Evolutionary conservation across 2,888 invertebrate species (phyloP).

Genomic region (Dicranocentrus wangi): DNA sequence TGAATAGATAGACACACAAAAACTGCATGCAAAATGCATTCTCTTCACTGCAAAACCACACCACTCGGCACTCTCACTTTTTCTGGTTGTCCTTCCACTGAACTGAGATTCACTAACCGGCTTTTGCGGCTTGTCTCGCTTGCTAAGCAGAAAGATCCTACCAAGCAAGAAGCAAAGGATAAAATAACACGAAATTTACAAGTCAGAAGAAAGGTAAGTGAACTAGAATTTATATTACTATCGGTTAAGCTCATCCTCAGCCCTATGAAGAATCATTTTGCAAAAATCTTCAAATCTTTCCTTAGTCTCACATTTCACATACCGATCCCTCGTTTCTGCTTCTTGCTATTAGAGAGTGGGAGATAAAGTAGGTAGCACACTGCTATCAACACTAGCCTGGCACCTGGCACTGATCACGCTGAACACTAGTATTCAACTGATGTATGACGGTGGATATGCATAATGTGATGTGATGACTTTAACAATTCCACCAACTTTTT

Average conservation of each 20-base stretch:
- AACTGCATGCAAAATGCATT: too few relatives aligned
- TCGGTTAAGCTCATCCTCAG: background rate
- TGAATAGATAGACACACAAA: too few relatives aligned
- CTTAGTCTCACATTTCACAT: constrained; percentile 42
- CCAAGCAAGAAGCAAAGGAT: constrained; percentile 9
- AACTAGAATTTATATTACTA: constrained; percentile 29
- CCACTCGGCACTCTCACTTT: too few relatives aligned
- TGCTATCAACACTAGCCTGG: too few relatives aligned
- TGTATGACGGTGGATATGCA: constrained; percentile 7
- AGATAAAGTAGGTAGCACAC: constrained; percentile 11
- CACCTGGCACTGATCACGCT: constrained; percentile 7
- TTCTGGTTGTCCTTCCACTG: too few relatives aligned
- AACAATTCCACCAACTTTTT: background rate
- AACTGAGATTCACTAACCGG: constrained; percentile 25
- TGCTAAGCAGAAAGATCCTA: background rate
- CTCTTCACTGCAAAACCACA: too few relatives aligned
- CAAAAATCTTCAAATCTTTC: background rate
- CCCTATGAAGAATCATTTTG: too few relatives aligned
- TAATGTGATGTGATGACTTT: constrained; percentile 8
- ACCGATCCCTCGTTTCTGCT: background rate
- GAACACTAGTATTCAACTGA: constrained; percentile 48
- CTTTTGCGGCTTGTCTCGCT: constrained; percentile 11
- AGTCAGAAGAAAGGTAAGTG: constrained; percentile 40
- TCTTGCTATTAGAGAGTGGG: background rate
- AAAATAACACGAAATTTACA: too few relatives aligned